phyloP scores from a whole-genome alignment of 1,140 invertebrate species.

The Melitaea cinxia region DNA sequence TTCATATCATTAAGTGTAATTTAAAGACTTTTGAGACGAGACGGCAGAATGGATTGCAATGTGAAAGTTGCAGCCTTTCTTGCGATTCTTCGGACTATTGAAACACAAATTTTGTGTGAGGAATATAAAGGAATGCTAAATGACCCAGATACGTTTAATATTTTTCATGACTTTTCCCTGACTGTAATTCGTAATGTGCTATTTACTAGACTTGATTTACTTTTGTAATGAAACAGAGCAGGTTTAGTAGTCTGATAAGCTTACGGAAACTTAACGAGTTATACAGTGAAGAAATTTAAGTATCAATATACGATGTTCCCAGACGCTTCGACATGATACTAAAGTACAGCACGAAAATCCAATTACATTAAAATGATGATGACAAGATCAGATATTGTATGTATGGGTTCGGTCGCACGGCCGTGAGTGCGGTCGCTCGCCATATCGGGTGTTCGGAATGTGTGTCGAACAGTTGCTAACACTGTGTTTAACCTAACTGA shows the following conservation, averaged over 20 bases:
- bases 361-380: slow-evolving; percentile 40
- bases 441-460: slow-evolving; percentile 72
- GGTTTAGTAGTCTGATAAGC: no score
- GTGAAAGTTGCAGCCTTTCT: neutral
- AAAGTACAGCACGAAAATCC: slow-evolving; percentile 32
- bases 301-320: slow-evolving; percentile 21
- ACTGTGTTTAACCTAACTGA: slow-evolving; percentile 38
- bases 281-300: neutral
- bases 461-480: slow-evolving; percentile 51
- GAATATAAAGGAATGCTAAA: neutral
- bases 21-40: no score
- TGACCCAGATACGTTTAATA: no score
- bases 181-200: no score
- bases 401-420: slow-evolving; percentile 55
- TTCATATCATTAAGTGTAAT: no score
- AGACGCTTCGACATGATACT: slow-evolving; percentile 20
- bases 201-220: neutral
- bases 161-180: no score
- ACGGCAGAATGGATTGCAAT: neutral
- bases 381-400: slow-evolving; percentile 55
- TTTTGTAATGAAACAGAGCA: no score
- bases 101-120: neutral
- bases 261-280: no score
- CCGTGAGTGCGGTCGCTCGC: slow-evolving; percentile 60
- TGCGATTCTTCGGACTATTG: neutral